phyloP scores from a whole-genome alignment of 2,888 invertebrate genomes.

The Campopleginae sp. region DNA sequence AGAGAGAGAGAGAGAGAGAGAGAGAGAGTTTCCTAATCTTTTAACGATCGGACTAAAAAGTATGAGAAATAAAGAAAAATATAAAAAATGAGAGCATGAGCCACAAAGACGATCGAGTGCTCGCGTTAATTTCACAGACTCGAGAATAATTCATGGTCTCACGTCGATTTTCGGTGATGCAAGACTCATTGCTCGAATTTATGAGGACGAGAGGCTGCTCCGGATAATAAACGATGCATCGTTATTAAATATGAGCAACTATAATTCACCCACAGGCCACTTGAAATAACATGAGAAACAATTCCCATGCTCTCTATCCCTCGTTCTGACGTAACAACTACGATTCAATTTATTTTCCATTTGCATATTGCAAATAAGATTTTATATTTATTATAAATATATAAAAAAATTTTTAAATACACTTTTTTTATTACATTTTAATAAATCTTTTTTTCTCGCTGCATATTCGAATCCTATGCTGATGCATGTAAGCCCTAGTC shows the following conservation, averaged over 20 bases:
- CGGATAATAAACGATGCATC: background rate
- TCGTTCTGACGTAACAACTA: background rate
- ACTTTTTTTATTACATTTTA: too few species aligned
- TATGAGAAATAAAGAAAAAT: conserved; percentile 14
- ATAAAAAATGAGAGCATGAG: conserved; percentile 6
- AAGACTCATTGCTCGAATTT: background rate
- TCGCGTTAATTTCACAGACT: conserved; percentile 5
- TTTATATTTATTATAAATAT: too few species aligned
- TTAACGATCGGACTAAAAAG: conserved; percentile 32
- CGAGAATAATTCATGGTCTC: conserved; percentile 10
- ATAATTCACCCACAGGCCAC: background rate
- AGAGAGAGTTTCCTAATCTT: conserved; percentile 54
- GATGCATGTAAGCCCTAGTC: too few species aligned
- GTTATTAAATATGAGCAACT: background rate
- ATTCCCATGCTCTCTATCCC: background rate
- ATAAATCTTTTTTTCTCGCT: too few species aligned
- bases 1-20: too few species aligned
- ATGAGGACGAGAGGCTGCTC: conserved; percentile 4
- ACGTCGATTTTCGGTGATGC: background rate
- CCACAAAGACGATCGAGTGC: conserved; percentile 19
- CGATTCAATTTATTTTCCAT: background rate
- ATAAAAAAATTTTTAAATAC: too few species aligned
- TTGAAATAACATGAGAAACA: conserved; percentile 9
- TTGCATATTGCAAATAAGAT: too few species aligned
- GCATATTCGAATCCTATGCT: too few species aligned